phyloP scores from a whole-genome alignment of 2,797 vertebrate genomes.

The Iguana delicatissima region DNA sequence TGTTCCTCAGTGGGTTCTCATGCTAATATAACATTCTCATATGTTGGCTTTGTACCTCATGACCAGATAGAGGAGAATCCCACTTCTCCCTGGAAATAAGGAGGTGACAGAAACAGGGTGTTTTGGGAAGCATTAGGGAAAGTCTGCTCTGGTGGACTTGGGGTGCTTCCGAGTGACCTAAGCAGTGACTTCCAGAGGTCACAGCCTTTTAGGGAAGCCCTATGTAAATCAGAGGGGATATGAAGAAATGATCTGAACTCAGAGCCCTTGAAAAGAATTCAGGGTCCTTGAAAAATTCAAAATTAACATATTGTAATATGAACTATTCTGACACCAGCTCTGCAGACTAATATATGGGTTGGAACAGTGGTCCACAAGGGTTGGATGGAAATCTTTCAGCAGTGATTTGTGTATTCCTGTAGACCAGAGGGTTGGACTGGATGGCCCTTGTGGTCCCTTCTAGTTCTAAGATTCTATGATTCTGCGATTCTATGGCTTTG shows the following conservation, averaged over 20 bases:
- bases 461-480: too few relatives aligned
- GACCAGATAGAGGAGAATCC: not conserved
- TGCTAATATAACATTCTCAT: not conserved
- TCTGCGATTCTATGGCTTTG: not conserved
- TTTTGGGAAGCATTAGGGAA: not conserved
- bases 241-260: too few relatives aligned
- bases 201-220: not conserved
- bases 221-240: not conserved
- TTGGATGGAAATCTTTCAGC: too few relatives aligned
- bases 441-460: too few relatives aligned
- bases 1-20: not conserved
- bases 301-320: not conserved
- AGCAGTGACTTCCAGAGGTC: not conserved
- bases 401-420: too few relatives aligned
- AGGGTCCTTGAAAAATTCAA: not conserved
- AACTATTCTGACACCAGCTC: not conserved
- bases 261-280: not conserved
- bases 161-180: not conserved
- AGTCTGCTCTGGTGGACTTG: not conserved
- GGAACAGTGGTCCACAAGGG: too few relatives aligned
- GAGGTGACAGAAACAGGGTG: not conserved
- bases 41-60: not conserved
- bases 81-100: not conserved
- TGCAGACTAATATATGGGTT: not conserved
- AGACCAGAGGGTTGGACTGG: too few relatives aligned